Conservation (phyloP, 2,113 vertebrate species). For the Muscicapa adusta region DNA sequence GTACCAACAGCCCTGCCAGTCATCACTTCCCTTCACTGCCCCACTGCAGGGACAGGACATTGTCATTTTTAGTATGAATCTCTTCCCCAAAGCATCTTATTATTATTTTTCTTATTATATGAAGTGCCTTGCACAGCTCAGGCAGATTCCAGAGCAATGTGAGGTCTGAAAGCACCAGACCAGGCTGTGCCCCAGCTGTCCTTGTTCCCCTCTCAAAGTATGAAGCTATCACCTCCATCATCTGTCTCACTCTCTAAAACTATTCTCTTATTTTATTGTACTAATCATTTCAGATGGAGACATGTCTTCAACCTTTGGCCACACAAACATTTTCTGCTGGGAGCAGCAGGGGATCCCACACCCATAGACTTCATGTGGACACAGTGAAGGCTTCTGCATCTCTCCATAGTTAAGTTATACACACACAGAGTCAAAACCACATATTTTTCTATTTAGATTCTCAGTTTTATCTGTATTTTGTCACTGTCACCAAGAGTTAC, state of each 20-base stretch:
- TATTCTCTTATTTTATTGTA: background rate
- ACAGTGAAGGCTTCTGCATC: background rate
- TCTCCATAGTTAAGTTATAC: background rate
- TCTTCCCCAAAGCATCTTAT: background rate
- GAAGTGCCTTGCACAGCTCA: background rate
- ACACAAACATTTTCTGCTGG: background rate
- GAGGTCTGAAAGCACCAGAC: background rate
- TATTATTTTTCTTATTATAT: background rate
- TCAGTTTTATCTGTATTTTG: background rate
- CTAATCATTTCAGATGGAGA: background rate
- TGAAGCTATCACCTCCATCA: background rate
- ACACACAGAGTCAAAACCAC: background rate
- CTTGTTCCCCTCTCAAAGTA: background rate
- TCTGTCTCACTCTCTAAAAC: background rate
- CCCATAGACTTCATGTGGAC: accelerated
- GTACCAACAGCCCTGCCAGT: background rate
- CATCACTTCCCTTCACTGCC: accelerated
- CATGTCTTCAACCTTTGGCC: background rate
- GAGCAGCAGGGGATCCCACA: background rate
- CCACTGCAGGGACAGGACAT: background rate
- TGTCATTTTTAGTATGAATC: background rate
- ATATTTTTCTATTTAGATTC: background rate
- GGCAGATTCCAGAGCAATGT: background rate
- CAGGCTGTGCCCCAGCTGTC: background rate
- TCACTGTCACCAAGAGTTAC: background rate